Base-by-base conservation (phyloP, 2,888 invertebrate genomes). In the Troides aeacus region DNA sequence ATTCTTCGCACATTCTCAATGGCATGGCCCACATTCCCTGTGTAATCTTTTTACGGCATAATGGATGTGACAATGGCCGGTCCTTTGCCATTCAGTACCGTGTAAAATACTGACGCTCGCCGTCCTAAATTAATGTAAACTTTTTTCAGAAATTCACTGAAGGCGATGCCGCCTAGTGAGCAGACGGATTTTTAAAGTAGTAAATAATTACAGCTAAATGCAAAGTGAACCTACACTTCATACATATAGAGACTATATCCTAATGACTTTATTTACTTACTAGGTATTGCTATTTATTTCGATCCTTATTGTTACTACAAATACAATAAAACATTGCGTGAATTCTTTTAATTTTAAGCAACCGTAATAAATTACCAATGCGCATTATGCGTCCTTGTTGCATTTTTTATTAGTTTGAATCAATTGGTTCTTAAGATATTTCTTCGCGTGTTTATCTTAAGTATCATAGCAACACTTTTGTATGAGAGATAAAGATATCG, bases 21-120 rank as follows among this genome's bases (percentile, higher is more conserved):
- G 87, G 88, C 77, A 69, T 85, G 85, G 86, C 85, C 87, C 87
- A 89, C 85, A 90, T 90, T 89, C 87, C 83, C 86, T 81, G 84
- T 86, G 82, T 88, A 85, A 88, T 85, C 87, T 90, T 90, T 90
- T 89, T 87, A 86, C 75, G 84, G 82, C 71, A 91, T 89, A 89
- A 90, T 85, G 72, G 74, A 71, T 74, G 75, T 82, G 85, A 90
- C 91, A 92, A 90, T 81, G 75, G 85, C 72, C 2, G 77, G 77
- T 79, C 80, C 83, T 85, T 86, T 80, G 83, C 85, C 81, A 87
- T 89, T 87, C 81, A 86, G 81, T 76, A 71, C 78, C 78, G 76
- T 83, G 81, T 84, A 85, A 86, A 86, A 86, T 85, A 85, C 82
- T 81, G 83, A 77, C 74, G 75, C 75, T 75, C 78, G 81, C 79